Evolutionary conservation across 2,797 vertebrate genomes (phyloP).

Genomic region (Periparus ater): DNA sequence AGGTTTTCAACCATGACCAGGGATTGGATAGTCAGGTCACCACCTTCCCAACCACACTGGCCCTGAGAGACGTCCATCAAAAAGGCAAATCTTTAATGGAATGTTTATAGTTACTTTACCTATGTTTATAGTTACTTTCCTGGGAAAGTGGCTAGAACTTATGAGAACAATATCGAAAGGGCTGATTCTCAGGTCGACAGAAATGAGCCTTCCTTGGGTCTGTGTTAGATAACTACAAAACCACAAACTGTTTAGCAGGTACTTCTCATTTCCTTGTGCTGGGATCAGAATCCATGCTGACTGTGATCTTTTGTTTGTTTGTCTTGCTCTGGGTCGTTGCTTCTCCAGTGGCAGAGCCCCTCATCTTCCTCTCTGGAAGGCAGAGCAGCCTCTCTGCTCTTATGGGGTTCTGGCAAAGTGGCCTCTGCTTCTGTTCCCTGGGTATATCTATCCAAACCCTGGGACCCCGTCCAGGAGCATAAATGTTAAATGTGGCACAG

Average conservation of each 20-base stretch:
- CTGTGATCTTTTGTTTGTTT: not conserved
- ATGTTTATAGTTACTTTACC: too few relatives aligned
- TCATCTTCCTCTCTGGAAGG: not conserved
- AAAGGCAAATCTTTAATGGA: too few relatives aligned
- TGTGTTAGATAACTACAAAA: not conserved
- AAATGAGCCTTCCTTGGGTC: not conserved
- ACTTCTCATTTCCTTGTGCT: not conserved
- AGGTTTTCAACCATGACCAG: too few relatives aligned
- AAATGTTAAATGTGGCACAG: not conserved
- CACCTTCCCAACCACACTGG: too few relatives aligned
- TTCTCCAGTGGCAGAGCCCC: not conserved
- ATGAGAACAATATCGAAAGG: too few relatives aligned
- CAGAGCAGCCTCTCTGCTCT: not conserved
- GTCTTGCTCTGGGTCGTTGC: fast-evolving
- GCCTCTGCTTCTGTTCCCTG: not conserved
- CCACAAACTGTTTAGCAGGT: not conserved
- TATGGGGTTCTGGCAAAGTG: fast-evolving
- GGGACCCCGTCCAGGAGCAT: not conserved
- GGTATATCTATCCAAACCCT: not conserved
- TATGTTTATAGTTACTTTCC: too few relatives aligned
- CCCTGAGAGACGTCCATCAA: too few relatives aligned
- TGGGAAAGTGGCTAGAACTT: too few relatives aligned
- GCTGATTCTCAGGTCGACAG: too few relatives aligned
- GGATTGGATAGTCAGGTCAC: too few relatives aligned
- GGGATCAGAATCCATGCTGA: not conserved